Conservation (phyloP, 2,888 invertebrate genomes). For the Malacosoma neustria region DNA sequence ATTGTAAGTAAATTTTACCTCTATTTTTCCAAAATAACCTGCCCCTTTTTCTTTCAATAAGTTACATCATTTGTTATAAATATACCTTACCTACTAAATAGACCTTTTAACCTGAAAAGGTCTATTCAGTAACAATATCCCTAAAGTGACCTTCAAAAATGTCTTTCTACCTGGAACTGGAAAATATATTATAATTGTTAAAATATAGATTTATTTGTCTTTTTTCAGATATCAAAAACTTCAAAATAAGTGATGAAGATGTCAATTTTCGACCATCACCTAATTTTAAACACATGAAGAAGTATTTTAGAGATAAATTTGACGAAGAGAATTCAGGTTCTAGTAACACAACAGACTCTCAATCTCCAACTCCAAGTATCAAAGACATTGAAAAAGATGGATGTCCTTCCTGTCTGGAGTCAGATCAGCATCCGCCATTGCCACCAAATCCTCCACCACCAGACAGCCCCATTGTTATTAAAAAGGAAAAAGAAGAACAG, state of each 20-base stretch:
- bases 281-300: conserved; percentile 53
- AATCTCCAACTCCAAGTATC: background rate
- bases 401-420: background rate
- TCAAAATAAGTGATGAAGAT: conserved; percentile 21
- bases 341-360: conserved; percentile 8
- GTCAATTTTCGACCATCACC: conserved; percentile 42
- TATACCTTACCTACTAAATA: background rate
- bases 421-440: conserved; percentile 29
- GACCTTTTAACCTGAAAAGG: conserved; percentile 2
- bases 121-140: background rate
- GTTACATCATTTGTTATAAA: background rate
- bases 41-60: no score
- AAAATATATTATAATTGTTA: no score
- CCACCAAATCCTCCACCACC: conserved; percentile 37
- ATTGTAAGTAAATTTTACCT: no score
- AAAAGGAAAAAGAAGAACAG: conserved; percentile 31
- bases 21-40: no score
- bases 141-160: background rate
- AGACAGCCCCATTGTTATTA: conserved; percentile 19
- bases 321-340: conserved; percentile 22
- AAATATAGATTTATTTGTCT: background rate
- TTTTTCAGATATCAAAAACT: background rate
- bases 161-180: background rate
- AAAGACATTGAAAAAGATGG: background rate
- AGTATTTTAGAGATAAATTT: conserved; percentile 38